Base-by-base conservation (phyloP, 2,888 invertebrate species). In the Lycophotia porphyrea region DNA sequence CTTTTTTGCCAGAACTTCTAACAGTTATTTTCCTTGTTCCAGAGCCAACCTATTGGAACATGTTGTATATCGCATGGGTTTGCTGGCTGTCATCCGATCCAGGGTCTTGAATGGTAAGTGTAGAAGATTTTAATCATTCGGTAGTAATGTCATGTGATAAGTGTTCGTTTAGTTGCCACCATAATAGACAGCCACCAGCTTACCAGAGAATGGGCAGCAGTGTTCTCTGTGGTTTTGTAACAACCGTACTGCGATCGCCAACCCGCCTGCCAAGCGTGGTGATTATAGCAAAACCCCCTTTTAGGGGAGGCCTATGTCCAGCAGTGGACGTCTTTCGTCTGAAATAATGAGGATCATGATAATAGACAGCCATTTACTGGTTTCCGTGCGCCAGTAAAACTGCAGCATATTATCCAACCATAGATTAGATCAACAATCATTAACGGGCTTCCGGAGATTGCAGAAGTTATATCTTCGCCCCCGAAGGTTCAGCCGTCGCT, bases 21-120 rank as follows among this genome's bases (percentile, higher is more conserved):
- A 34, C 1, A 21, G 21, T 61, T 39, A 61, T 60, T 71, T 84
- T 84, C 84, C 80, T 90, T 86, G 92, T 97, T 97, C 70, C 95
- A 99, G 99, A 92, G 98, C 98, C 55, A 97, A 97, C 84, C 96
- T 98, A 80, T 96, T 99, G 90, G 98, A 98, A 87, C 99, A 99
- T 97, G 98, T 99, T 36, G 98, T 99, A 95, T 99, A 98, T 93
- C 97, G 99, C 73, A 99, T 99, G 98, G 99, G 99, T 7, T 95
- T 99, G 47, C 95, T 99, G 87, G 99, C 99, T 18, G 98, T 98
- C 7, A 96, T 99, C 44, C 97, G 99, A 71, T 99, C 99, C 21
- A 97, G 98, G 90, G 97, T 97, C 81, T 98, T 98, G 91, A 97
- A 97, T 95, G 98, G 99, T 97, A 94, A 94, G 93, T 60, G 18